Conservation (phyloP, 2,113 vertebrate genomes). For the Bostrychus sinensis region DNA sequence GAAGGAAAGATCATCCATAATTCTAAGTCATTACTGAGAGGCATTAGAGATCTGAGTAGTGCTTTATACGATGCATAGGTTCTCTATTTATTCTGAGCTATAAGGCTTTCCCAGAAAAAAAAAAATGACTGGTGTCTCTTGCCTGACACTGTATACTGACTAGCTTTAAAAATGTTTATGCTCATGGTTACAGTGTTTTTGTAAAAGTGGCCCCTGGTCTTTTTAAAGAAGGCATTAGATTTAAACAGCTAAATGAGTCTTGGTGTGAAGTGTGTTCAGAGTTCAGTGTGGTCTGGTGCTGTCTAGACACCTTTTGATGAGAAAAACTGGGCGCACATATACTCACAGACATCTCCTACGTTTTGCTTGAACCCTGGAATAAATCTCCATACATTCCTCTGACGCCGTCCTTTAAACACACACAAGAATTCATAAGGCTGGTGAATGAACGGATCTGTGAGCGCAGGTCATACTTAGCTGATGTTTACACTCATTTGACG, state of each 20-base stretch:
- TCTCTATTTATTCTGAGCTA: no score
- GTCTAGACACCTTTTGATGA: not conserved
- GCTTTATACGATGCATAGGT: no score
- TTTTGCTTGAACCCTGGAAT: not conserved
- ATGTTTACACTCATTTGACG: not conserved
- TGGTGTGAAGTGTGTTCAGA: not conserved
- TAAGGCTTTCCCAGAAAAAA: no score
- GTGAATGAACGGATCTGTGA: conserved; percentile 8
- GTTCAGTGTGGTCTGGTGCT: not conserved
- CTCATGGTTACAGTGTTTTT: not conserved
- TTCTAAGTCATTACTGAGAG: no score
- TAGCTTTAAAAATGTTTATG: not conserved
- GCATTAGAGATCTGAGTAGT: no score
- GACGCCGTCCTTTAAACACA: not conserved
- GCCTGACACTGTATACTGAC: not conserved
- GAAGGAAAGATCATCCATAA: no score
- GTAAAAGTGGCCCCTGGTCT: not conserved
- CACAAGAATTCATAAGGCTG: not conserved
- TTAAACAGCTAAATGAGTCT: conserved; percentile 1
- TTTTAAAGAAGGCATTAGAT: not conserved
- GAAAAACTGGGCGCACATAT: not conserved
- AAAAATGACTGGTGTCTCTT: not conserved
- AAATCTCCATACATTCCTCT: conserved; percentile 1
- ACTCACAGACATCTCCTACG: not conserved
- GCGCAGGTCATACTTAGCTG: not conserved